Evolutionary conservation across 2,888 invertebrate species (phyloP), one percentile per base, ranked within the genome.

Genomic region (Onthophagus sagittarius): DNA sequence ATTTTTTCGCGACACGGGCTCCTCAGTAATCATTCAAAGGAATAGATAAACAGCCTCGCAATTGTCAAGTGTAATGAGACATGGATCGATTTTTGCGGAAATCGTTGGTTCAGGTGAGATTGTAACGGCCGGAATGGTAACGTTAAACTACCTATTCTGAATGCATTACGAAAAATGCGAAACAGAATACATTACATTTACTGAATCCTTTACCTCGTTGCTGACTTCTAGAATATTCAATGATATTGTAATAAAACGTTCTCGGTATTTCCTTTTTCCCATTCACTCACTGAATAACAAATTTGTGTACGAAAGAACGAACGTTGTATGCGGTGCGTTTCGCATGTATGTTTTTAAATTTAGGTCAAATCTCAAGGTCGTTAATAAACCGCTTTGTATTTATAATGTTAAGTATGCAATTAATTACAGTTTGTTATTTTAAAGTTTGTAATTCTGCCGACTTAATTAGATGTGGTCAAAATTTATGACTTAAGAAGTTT

Each of bases 181-280:
- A 67, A 67, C 67, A 67, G 67, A 67, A 67, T 67, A 67, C 67
- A 15, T 11, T 67, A 67, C 67, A 23, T 23, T 67, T 67, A 67
- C 15, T 23, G 67, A n/a, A 31, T 67, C 64, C 64, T 67, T 67
- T 67, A 23, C 67, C 67, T 15, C 15, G 23, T 67, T 67, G 15
- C 23, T 67, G 67, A 67, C 31, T 67, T 67, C 23, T 67, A 67
- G 67, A 67, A 67, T 67, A 67, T 67, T 67, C 67, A 67, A 67
- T 67, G 67, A 67, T 67, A 67, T 67, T 67, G 67, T 67, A 67
- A 67, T 67, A 67, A 67, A 67, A 67, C 32, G 67, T 23, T 53
- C 39, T 11, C 11, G 67, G 23, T 23, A 15, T n/a, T 67, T 31
- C 15, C 32, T 67, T 67, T 67, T 67, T 23, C 67, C n/a, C 64